Conservation (phyloP, 2,888 invertebrate genomes). For the Erannis defoliaria region DNA sequence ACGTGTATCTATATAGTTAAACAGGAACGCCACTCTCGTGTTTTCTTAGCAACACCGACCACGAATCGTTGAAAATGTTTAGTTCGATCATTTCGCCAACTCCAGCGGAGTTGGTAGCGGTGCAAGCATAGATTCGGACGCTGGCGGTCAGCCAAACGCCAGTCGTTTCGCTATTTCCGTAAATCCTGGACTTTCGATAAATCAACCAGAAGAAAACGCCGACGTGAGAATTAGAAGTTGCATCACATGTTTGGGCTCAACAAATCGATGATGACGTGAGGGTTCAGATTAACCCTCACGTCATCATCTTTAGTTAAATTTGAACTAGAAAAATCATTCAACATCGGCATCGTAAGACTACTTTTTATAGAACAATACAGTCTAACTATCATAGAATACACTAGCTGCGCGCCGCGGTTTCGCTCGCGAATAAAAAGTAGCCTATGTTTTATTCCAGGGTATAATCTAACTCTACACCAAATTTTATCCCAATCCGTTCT, state of each 20-base stretch:
- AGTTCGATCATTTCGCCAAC: background rate
- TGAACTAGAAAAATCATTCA: too few relatives aligned
- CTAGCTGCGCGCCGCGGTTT: too few relatives aligned
- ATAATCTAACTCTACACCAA: too few relatives aligned
- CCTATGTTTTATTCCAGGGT: too few relatives aligned
- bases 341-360: too few relatives aligned
- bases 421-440: too few relatives aligned
- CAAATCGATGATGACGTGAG: slow-evolving; percentile 2
- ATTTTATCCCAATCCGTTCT: too few relatives aligned
- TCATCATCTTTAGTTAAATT: too few relatives aligned
- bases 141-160: slow-evolving; percentile 60
- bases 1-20: background rate
- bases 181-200: slow-evolving; percentile 56
- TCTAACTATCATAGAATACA: too few relatives aligned
- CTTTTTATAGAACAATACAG: too few relatives aligned
- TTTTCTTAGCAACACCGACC: background rate
- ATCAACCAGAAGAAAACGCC: slow-evolving; percentile 29
- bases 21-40: background rate
- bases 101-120: background rate
- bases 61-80: background rate
- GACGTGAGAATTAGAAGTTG: slow-evolving; percentile 5
- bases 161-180: slow-evolving; percentile 71
- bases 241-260: slow-evolving; percentile 6
- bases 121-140: slow-evolving; percentile 18
- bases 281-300: too few relatives aligned